Evolutionary conservation across 2,113 vertebrate species (phyloP).

Genomic region (Alectura lathami): DNA sequence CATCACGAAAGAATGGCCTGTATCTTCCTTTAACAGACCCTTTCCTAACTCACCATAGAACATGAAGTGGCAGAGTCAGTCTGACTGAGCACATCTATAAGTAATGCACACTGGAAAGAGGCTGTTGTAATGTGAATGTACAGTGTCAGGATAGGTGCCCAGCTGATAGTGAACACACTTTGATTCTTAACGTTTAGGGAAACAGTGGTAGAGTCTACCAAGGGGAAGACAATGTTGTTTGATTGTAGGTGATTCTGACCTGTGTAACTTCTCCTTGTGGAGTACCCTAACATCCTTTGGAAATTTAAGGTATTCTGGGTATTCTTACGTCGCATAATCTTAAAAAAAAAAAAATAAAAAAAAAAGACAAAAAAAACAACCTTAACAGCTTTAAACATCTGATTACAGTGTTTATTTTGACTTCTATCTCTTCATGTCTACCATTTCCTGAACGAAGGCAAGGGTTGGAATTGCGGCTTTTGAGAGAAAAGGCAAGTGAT

Average conservation of each 20-base stretch:
- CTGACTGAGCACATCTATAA: constrained; percentile 12
- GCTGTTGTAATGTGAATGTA: constrained; percentile 14
- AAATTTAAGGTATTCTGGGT: not conserved
- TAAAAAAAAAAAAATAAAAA: not conserved
- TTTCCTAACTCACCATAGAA: constrained; percentile 82
- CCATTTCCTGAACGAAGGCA: not conserved
- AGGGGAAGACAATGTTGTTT: not conserved
- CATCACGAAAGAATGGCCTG: constrained; percentile 85
- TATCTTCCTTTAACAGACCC: constrained; percentile 83
- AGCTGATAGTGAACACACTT: not conserved
- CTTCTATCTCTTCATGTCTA: not conserved
- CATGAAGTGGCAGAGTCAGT: not conserved
- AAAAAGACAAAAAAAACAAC: not conserved
- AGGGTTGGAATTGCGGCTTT: not conserved
- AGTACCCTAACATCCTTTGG: not conserved
- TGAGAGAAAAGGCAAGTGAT: not conserved
- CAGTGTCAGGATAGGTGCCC: not conserved
- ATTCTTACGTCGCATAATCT: not conserved
- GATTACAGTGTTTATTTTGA: not conserved
- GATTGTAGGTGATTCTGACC: constrained; percentile 29
- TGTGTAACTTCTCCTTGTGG: not conserved
- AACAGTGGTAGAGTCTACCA: not conserved
- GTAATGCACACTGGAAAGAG: constrained; percentile 29
- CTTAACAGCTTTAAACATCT: not conserved
- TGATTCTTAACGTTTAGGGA: constrained; percentile 4